Conservation (phyloP, 2,113 vertebrate genomes). For the Ellobius talpinus region DNA sequence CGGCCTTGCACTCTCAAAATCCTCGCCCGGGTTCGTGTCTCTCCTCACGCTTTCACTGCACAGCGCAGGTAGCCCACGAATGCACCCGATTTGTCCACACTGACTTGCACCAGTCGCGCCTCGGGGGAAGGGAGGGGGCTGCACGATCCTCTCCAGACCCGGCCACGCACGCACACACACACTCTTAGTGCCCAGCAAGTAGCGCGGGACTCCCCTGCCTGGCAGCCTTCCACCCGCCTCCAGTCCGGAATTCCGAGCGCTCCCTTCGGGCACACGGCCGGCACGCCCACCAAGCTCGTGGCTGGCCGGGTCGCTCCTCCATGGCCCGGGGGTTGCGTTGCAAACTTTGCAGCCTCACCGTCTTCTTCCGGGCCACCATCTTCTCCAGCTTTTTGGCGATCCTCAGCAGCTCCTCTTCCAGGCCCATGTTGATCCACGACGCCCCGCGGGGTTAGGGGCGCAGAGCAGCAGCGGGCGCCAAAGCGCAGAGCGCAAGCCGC, state of each 20-base stretch:
- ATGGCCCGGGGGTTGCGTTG: background rate
- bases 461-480: background rate
- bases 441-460: background rate
- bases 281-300: conserved; percentile 12
- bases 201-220: background rate
- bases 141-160: background rate
- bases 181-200: background rate
- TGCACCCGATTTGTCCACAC: background rate
- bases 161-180: conserved; percentile 18
- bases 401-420: conserved; percentile 93
- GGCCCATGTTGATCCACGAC: conserved; percentile 88
- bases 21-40: background rate
- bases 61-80: background rate
- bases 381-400: conserved; percentile 96
- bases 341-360: conserved; percentile 88
- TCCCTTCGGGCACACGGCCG: background rate
- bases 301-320: background rate
- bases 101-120: background rate
- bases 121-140: background rate
- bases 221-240: background rate
- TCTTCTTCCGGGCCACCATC: conserved; percentile 96
- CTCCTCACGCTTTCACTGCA: background rate
- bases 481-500: background rate
- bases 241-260: background rate
- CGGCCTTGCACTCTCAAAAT: background rate